Conservation (phyloP, 2,888 invertebrate genomes). For the Temnothorax ravouxi region DNA sequence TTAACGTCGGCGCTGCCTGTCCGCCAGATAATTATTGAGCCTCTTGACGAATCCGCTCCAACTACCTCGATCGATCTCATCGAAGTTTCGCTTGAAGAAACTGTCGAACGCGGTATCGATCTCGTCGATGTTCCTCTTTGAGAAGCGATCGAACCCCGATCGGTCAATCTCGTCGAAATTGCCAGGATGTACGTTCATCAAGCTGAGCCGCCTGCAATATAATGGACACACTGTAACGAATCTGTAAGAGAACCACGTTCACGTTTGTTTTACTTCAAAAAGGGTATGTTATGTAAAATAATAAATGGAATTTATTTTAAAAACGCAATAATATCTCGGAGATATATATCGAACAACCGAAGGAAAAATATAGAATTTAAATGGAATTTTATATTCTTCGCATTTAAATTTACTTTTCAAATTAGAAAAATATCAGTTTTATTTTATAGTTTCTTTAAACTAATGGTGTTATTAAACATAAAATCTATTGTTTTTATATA, state of each 20-base stretch:
- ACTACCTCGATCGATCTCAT: slow-evolving; percentile 86
- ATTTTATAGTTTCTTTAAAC: neutral
- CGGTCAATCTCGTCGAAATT: slow-evolving; percentile 90
- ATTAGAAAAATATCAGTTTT: neutral
- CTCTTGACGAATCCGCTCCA: slow-evolving; percentile 86
- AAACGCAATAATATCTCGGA: neutral
- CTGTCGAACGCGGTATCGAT: slow-evolving; percentile 89
- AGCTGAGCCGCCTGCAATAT: slow-evolving; percentile 31
- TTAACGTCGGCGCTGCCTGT: slow-evolving; percentile 39
- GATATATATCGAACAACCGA: neutral
- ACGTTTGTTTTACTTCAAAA: neutral
- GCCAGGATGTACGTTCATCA: slow-evolving; percentile 73
- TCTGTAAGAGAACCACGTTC: neutral
- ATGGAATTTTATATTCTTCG: neutral
- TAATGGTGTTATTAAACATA: neutral
- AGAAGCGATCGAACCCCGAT: slow-evolving; percentile 87
- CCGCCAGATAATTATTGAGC: slow-evolving; percentile 56
- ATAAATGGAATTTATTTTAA: neutral
- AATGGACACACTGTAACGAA: neutral
- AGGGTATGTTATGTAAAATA: neutral
- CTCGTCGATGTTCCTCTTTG: slow-evolving; percentile 89
- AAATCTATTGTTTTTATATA: neutral
- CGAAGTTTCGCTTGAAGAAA: slow-evolving; percentile 88
- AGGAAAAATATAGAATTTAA: neutral
- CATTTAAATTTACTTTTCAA: neutral